Evolutionary conservation across 2,797 vertebrate genomes (phyloP).

Genomic region (Podarcis siculus): DNA sequence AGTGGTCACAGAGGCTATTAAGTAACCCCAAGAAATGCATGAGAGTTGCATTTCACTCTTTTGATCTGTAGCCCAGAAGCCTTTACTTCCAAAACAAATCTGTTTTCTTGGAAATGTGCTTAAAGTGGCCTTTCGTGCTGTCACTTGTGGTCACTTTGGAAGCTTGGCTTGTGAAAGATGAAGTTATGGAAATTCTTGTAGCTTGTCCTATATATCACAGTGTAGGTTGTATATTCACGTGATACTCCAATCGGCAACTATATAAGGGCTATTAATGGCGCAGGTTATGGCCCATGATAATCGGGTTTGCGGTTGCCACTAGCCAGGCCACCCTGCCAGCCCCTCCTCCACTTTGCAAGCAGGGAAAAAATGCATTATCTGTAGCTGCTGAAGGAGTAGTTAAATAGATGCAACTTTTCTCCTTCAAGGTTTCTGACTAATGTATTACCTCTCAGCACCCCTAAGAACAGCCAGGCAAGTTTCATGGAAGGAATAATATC

Average conservation of each 20-base stretch:
- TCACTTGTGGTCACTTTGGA: constrained; percentile 23
- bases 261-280: not conserved
- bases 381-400: not conserved
- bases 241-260: not conserved
- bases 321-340: not conserved
- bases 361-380: no score
- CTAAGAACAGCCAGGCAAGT: not conserved
- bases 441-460: not conserved
- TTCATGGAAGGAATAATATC: not conserved
- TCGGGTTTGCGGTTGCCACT: not conserved
- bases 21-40: constrained; percentile 26
- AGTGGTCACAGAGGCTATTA: constrained; percentile 17
- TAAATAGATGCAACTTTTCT: not conserved
- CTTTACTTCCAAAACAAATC: constrained; percentile 25
- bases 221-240: not conserved
- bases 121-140: constrained; percentile 12
- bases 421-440: not conserved
- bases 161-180: constrained; percentile 12
- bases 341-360: not conserved
- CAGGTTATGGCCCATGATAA: not conserved
- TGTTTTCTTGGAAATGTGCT: constrained; percentile 30
- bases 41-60: constrained; percentile 27
- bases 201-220: not conserved
- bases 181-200: constrained; percentile 15
- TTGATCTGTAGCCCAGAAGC: constrained; percentile 29